These are phyloP conservation scores for Mesochorus sp. DNA, from an alignment of 2,888 invertebrate species.

Conservation along the genomic window DNA sequence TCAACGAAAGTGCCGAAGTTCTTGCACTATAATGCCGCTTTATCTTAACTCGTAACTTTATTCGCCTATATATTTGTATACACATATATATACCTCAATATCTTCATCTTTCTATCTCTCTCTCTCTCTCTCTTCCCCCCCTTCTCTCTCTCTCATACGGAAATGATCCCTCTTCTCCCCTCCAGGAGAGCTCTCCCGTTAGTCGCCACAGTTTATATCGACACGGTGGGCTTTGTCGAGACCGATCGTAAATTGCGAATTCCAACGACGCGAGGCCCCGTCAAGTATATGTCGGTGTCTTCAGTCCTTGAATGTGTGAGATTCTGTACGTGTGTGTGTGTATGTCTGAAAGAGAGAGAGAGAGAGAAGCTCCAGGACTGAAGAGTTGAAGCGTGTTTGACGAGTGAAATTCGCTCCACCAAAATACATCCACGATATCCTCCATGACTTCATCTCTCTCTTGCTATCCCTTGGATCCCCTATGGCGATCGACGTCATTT, in stretches of 20 bases:
- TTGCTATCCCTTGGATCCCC: slow-evolving; percentile 27
- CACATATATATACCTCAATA: not conserved
- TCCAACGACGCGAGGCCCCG: slow-evolving; percentile 47
- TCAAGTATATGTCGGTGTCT: not conserved
- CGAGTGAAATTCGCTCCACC: slow-evolving; percentile 62
- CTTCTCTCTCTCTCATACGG: not conserved
- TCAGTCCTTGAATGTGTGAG: not conserved
- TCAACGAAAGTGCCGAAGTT: slow-evolving; percentile 28
- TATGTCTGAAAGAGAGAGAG: slow-evolving; percentile 1
- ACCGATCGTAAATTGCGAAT: slow-evolving; percentile 64
- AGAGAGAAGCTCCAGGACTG: slow-evolving; percentile 30
- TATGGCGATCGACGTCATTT: slow-evolving; percentile 70
- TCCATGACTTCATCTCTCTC: not conserved
- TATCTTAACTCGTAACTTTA: not conserved
- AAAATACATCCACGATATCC: no score
- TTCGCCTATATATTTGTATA: not conserved
- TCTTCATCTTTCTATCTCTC: not conserved
- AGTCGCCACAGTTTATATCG: slow-evolving; percentile 65
- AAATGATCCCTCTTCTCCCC: not conserved
- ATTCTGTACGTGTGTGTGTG: not conserved
- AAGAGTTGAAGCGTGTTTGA: slow-evolving; percentile 55
- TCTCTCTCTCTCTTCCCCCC: slow-evolving; percentile 5
- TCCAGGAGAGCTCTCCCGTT: slow-evolving; percentile 57
- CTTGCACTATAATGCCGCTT: slow-evolving; percentile 1
- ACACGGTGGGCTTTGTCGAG: slow-evolving; percentile 60